These are phyloP conservation scores for Ophioninae sp. DNA, from an alignment of 2,888 invertebrate genomes.

Conservation along the genomic window DNA sequence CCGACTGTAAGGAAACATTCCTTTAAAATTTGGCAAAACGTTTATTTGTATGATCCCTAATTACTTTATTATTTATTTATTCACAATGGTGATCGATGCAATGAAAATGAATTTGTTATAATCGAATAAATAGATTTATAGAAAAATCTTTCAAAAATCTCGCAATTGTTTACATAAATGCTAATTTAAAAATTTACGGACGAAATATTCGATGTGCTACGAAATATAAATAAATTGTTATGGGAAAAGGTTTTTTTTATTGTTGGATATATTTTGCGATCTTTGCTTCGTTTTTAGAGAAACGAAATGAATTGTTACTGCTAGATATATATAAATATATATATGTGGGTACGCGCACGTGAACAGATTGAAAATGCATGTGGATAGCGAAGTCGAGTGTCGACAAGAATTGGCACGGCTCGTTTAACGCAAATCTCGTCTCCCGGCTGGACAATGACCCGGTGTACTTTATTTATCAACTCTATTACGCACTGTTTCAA, in stretches of 20 bases:
- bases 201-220: background rate
- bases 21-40: too few species aligned
- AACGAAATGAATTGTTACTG: too few species aligned
- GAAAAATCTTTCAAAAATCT: background rate
- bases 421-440: slow-evolving; percentile 75
- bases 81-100: too few species aligned
- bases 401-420: slow-evolving; percentile 67
- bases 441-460: slow-evolving; percentile 75
- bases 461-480: slow-evolving; percentile 73
- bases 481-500: slow-evolving; percentile 63
- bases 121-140: too few species aligned
- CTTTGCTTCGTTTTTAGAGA: background rate
- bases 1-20: background rate
- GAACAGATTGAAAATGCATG: slow-evolving; percentile 1
- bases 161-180: background rate
- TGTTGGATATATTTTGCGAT: background rate
- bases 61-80: too few species aligned
- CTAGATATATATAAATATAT: too few species aligned
- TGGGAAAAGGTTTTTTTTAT: background rate
- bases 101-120: too few species aligned
- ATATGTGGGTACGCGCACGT: background rate
- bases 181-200: background rate
- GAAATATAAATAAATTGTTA: background rate
- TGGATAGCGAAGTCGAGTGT: slow-evolving; percentile 25
- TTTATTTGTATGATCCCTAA: too few species aligned